Conservation (phyloP, 2,797 vertebrate species). For the Enteromius afrohamiltoni region DNA sequence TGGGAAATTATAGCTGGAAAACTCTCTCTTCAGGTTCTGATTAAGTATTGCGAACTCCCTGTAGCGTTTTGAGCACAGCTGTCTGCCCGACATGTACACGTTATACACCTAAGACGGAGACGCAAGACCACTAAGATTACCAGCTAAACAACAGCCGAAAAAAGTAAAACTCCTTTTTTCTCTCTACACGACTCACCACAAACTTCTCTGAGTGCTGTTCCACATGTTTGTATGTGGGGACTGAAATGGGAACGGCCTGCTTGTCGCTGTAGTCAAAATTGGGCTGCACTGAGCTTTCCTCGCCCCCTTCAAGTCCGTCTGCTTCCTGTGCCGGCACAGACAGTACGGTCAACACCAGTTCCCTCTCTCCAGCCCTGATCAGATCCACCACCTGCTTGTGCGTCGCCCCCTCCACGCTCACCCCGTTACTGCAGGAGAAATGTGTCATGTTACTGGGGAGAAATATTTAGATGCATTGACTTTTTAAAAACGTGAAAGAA, state of each 20-base stretch:
- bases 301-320: slow-evolving; percentile 88
- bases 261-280: slow-evolving; percentile 97
- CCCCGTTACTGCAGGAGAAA: slow-evolving; percentile 82
- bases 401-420: slow-evolving; percentile 95
- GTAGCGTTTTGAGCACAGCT: slow-evolving; percentile 95
- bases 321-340: slow-evolving; percentile 93
- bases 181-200: slow-evolving; percentile 84
- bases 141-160: not conserved
- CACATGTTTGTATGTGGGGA: slow-evolving; percentile 96
- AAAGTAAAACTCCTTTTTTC: not conserved
- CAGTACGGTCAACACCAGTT: slow-evolving; percentile 91
- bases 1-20: slow-evolving; percentile 92
- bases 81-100: slow-evolving; percentile 94
- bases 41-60: slow-evolving; percentile 93
- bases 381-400: slow-evolving; percentile 99
- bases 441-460: not conserved
- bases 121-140: slow-evolving; percentile 2
- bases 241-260: slow-evolving; percentile 95
- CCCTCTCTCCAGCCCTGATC: slow-evolving; percentile 94
- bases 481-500: too few species aligned
- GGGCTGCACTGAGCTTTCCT: slow-evolving; percentile 85
- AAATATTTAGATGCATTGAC: not conserved
- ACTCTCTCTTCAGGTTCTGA: slow-evolving; percentile 95
- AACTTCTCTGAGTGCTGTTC: slow-evolving; percentile 96
- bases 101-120: slow-evolving; percentile 85